Base-by-base conservation (phyloP, 2,113 vertebrate species). In the Amphiprion ocellaris region DNA sequence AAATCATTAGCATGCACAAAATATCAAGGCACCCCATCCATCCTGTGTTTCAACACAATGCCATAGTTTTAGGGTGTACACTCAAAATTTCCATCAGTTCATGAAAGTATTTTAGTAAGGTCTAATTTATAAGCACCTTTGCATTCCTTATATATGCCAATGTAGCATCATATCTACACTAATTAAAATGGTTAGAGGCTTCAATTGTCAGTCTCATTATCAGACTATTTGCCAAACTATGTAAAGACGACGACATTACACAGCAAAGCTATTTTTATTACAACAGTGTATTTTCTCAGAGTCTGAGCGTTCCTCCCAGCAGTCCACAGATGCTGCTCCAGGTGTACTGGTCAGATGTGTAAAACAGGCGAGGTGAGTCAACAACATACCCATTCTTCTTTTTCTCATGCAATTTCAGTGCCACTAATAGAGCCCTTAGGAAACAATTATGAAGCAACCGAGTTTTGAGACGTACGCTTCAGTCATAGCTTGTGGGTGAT, bases 381-480 rank as follows among this genome's bases (percentile, higher is more conserved):
- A 66, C 69, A 59, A 60, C 74, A 59, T 17, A 12, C 37, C 72
- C 58, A 65, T 64, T 85, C 60, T 79, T 54, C 77, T 85, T 49
- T 30, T 81, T 68, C 69, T 63, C 63, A 24, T 70, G 70, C 49
- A 14, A 26, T 58, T 82, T 81, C 65, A 78, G 41, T 52, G 61
- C 64, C 54, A 60, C 64, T 90, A 86, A 90, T 69, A n/a, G 72
- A 78, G 64, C 83, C 89, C 80, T 2, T 28, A 72, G 85, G 85
- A 87, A 82, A 85, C 65, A 78, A 89, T 89, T 90, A 90, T 72
- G 69, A 77, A 63, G 68, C 30, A 85, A 49, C 21, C 12, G 30
- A 30, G 58, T 59, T 74, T 73, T 77, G 85, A 60, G 14, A 83
- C 76, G 56, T 72, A 61, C 67, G 74, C 83, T 61, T 44, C 11